A percentile compares a stretch with the other conserved stretches of the same genome.
phyloP scores from a whole-genome alignment of 1,140 invertebrate genomes.

The Calliphora vicina region DNA sequence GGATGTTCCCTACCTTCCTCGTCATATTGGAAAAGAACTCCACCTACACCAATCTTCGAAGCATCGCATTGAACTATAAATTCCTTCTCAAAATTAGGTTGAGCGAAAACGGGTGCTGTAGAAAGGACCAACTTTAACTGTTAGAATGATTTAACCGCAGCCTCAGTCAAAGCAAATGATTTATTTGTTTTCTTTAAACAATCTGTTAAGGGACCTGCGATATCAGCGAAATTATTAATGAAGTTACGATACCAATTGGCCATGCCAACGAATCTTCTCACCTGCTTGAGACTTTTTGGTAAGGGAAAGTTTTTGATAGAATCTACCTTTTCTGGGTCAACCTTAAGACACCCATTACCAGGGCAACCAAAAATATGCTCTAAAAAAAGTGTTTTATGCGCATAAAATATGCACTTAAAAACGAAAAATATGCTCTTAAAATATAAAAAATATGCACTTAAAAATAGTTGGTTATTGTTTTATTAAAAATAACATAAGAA shows the following conservation, averaged over 20 bases:
- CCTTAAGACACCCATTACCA: slow-evolving; percentile 52
- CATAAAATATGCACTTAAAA: no score
- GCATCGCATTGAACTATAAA: slow-evolving; percentile 42
- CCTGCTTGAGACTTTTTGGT: slow-evolving; percentile 48
- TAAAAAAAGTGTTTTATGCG: no score
- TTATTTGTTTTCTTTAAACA: slow-evolving; percentile 30
- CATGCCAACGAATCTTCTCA: slow-evolving; percentile 64
- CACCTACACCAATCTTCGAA: neutral
- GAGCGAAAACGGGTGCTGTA: slow-evolving; percentile 49
- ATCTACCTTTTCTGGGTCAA: slow-evolving; percentile 38
- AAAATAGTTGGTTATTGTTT: no score
- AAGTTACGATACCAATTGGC: slow-evolving; percentile 54
- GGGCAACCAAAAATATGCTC: no score
- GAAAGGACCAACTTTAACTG: slow-evolving; percentile 47
- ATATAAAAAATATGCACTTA: no score
- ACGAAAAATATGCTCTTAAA: no score
- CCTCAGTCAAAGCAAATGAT: slow-evolving; percentile 43
- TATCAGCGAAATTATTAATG: slow-evolving; percentile 52
- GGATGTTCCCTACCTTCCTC: slow-evolving; percentile 44
- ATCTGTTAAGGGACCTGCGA: slow-evolving; percentile 19
- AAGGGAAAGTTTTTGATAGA: slow-evolving; percentile 25
- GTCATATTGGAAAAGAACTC: slow-evolving; percentile 48
- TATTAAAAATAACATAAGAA: no score
- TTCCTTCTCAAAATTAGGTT: slow-evolving; percentile 43
- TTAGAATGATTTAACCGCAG: slow-evolving; percentile 51